Evolutionary conservation across 2,888 invertebrate species (phyloP).

Genomic region (Perdita meconis): DNA sequence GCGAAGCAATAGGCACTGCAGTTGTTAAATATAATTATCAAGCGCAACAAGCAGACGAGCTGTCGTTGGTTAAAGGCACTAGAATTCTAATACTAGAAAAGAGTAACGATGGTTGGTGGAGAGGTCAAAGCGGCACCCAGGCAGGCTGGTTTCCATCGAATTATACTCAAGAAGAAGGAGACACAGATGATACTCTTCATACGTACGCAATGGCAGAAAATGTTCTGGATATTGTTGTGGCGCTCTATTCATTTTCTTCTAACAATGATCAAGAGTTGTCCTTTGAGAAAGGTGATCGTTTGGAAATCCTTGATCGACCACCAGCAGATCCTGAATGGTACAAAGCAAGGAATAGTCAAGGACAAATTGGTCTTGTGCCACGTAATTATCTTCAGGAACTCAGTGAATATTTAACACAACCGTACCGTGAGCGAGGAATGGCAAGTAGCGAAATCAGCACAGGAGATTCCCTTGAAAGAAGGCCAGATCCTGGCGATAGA

Average conservation of each 20-base stretch:
- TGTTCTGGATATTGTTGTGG: conserved; percentile 97
- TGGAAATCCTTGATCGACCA: conserved; percentile 98
- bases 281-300: conserved; percentile 97
- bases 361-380: conserved; percentile 97
- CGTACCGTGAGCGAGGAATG: conserved; percentile 88
- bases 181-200: conserved; percentile 93
- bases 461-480: conserved; percentile 85
- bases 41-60: conserved; percentile 98
- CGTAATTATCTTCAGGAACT: conserved; percentile 97
- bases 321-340: conserved; percentile 99
- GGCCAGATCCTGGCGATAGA: conserved; percentile 86
- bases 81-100: conserved; percentile 98
- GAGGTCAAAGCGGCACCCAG: conserved; percentile 91
- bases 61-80: conserved; percentile 97
- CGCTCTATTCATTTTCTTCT: conserved; percentile 96
- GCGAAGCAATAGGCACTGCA: conserved; percentile 94
- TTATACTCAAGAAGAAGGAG: conserved; percentile 97
- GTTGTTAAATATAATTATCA: conserved; percentile 98
- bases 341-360: conserved; percentile 96
- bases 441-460: conserved; percentile 77
- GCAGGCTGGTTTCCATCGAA: conserved; percentile 99
- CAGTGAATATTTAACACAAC: conserved; percentile 94
- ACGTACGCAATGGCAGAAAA: conserved; percentile 98
- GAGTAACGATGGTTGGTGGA: conserved; percentile 99
- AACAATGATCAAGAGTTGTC: conserved; percentile 98